These are phyloP conservation scores for Bradypus variegatus DNA, from an alignment of 2,797 vertebrate species.

Conservation along the genomic window DNA sequence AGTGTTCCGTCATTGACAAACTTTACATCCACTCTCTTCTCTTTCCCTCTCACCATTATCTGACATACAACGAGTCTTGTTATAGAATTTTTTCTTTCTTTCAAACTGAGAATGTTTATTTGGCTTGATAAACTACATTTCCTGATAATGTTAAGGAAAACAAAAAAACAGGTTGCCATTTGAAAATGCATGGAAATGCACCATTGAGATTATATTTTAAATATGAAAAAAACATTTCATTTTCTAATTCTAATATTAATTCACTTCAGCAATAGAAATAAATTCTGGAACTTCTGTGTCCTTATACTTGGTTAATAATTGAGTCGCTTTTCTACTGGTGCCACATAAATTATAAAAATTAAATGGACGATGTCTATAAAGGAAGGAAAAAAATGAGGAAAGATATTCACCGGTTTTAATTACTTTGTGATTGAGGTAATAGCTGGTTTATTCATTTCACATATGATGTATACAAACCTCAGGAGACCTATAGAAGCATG, in stretches of 20 bases:
- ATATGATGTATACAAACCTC: not conserved
- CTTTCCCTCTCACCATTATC: not conserved
- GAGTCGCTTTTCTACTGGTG: not conserved
- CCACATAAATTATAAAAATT: not conserved
- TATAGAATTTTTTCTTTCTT: not conserved
- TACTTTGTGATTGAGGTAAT: not conserved
- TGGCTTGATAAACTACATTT: not conserved
- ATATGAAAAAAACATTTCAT: not conserved
- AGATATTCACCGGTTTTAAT: not conserved
- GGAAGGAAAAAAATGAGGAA: not conserved
- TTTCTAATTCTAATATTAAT: not conserved
- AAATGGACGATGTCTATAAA: conserved; percentile 5
- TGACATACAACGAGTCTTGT: not conserved
- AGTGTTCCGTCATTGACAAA: not conserved
- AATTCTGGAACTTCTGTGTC: not conserved
- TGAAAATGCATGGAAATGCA: not conserved
- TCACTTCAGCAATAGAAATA: not conserved
- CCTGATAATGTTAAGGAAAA: not conserved
- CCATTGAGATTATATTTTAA: not conserved
- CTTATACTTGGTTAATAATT: not conserved
- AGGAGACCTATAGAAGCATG: not conserved
- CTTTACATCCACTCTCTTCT: not conserved
- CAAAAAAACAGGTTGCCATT: not conserved
- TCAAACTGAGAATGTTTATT: not conserved
- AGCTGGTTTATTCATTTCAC: not conserved